Conservation (phyloP, 1,140 invertebrate species). For the Littorina saxatilis region DNA sequence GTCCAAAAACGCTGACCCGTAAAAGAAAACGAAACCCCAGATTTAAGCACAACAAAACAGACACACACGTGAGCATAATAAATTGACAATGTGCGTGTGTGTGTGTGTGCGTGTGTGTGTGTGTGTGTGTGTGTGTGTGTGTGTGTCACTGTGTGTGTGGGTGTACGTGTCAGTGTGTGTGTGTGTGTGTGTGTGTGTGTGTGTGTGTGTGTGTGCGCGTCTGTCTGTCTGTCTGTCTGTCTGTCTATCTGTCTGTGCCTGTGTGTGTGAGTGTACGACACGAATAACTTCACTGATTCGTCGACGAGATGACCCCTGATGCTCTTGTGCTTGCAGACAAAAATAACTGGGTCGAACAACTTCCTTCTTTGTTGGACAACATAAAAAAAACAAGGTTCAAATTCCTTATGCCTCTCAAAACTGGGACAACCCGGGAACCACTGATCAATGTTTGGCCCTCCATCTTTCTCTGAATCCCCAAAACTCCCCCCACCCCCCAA, state of each 20-base stretch:
- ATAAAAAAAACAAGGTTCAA: background rate
- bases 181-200: background rate
- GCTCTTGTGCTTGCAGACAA: too few relatives aligned
- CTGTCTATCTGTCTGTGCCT: background rate
- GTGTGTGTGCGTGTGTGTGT: background rate
- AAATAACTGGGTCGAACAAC: too few relatives aligned
- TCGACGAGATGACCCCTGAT: too few relatives aligned
- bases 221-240: slow-evolving; percentile 14
- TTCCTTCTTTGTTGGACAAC: background rate
- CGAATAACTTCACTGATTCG: background rate
- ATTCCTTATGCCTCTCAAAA: too few relatives aligned
- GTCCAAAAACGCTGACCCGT: background rate
- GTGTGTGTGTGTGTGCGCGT: slow-evolving; percentile 8
- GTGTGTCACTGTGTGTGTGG: background rate
- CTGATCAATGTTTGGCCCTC: too few relatives aligned
- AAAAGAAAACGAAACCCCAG: background rate
- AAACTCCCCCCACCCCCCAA: too few relatives aligned
- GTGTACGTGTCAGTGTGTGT: background rate
- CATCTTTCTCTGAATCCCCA: too few relatives aligned
- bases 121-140: background rate
- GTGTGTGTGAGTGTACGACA: slow-evolving; percentile 1
- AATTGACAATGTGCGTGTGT: background rate
- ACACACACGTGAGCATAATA: too few relatives aligned
- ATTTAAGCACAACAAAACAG: background rate
- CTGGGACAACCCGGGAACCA: too few relatives aligned